phyloP scores from a whole-genome alignment of 2,797 vertebrate species.

The Enteromius treurensis region DNA sequence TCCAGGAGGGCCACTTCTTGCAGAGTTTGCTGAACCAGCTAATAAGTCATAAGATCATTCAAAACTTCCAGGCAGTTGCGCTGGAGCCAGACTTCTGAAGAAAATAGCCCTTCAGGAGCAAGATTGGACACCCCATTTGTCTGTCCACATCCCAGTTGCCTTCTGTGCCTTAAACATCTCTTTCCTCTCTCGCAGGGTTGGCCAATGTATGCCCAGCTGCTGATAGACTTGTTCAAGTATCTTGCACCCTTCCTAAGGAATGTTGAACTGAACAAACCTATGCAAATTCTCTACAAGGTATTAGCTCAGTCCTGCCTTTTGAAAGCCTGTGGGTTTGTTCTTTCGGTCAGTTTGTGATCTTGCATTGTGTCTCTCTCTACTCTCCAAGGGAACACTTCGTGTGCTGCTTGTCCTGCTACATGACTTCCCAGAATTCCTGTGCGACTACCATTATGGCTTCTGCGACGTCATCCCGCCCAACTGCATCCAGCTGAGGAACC shows the following conservation, averaged over 20 bases:
- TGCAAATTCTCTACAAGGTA: conserved; percentile 99
- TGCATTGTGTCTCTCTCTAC: neutral
- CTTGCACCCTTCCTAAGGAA: conserved; percentile 98
- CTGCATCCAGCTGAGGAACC: conserved; percentile 98
- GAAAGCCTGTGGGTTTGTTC: neutral
- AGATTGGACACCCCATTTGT: neutral
- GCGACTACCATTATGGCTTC: conserved; percentile 99
- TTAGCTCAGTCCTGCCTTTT: neutral
- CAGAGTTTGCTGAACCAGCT: neutral
- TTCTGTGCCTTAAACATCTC: neutral
- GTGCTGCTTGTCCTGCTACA: conserved; percentile 96
- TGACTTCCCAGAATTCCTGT: conserved; percentile 99
- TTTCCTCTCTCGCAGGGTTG: conserved; percentile 82
- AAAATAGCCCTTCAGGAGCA: neutral
- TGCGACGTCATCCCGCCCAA: conserved; percentile 99
- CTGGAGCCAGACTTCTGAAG: neutral
- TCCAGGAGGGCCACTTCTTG: conserved; percentile 21
- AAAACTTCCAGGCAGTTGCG: neutral
- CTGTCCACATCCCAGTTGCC: neutral
- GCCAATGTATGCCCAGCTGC: conserved; percentile 98
- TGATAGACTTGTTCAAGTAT: conserved; percentile 99
- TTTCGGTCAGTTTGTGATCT: neutral
- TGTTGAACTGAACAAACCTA: conserved; percentile 99
- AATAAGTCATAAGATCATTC: neutral
- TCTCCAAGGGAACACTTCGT: conserved; percentile 89